phyloP scores from a whole-genome alignment of 2,888 invertebrate genomes.

The Cerastis rubricosa region DNA sequence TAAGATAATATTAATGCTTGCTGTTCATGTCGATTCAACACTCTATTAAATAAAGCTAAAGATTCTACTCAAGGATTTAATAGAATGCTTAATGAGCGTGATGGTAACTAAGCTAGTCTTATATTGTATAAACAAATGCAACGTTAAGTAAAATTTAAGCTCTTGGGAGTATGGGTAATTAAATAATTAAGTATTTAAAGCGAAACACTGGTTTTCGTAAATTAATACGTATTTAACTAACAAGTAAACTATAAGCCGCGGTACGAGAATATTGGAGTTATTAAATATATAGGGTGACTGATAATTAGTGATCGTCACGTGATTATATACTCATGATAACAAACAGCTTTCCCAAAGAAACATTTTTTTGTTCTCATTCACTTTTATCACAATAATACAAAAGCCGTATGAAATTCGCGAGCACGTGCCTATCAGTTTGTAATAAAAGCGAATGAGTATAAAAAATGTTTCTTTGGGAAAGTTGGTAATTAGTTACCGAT shows the following conservation, averaged over 20 bases:
- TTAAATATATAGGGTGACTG: too few species aligned
- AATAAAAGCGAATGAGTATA: too few species aligned
- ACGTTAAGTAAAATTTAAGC: not conserved
- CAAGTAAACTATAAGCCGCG: not conserved
- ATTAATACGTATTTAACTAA: constrained; percentile 23
- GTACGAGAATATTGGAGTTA: too few species aligned
- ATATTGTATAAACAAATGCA: constrained; percentile 5
- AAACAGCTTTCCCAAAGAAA: too few species aligned
- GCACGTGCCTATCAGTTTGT: too few species aligned
- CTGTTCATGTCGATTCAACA: constrained; percentile 7
- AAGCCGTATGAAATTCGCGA: too few species aligned
- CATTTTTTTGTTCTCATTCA: too few species aligned
- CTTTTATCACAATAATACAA: too few species aligned
- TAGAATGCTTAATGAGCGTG: constrained; percentile 9
- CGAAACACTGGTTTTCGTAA: constrained; percentile 3
- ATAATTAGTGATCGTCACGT: too few species aligned
- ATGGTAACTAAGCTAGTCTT: not conserved
- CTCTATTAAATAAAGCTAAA: constrained; percentile 2
- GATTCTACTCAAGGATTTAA: not conserved
- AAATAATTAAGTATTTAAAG: constrained; percentile 8
- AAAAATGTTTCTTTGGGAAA: too few species aligned
- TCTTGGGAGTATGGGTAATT: not conserved
- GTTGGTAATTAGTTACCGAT: too few species aligned
- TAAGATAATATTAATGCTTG: not conserved
- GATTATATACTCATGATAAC: too few species aligned